A percentile compares a stretch with the other conserved stretches of the same genome.
Evolutionary conservation across 2,797 vertebrate genomes (phyloP).

Genomic region (Uromys caudimaculatus): DNA sequence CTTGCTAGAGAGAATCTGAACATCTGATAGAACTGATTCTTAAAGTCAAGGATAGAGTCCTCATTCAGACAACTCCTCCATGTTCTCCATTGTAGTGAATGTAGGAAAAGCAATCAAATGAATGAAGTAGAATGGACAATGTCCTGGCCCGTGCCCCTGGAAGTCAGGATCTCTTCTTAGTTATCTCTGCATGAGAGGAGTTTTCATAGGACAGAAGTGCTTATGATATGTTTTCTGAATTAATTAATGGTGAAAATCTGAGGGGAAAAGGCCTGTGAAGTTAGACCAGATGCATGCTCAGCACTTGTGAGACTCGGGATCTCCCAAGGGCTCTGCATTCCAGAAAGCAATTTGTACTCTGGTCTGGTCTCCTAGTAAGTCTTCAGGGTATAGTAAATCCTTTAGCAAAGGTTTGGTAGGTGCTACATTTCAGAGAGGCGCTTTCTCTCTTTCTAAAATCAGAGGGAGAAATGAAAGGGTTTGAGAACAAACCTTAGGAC

Average conservation of each 20-base stretch:
- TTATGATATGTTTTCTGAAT: constrained; percentile 45
- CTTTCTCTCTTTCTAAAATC: constrained; percentile 31
- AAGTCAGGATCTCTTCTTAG: not conserved
- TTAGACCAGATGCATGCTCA: not conserved
- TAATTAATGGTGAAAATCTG: not conserved
- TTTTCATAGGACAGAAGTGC: not conserved
- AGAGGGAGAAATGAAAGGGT: constrained; percentile 11
- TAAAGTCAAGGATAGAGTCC: not conserved
- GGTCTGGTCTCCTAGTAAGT: not conserved
- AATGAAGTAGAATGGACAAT: not conserved
- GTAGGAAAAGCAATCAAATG: not conserved
- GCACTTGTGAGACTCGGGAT: not conserved
- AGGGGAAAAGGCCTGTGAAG: not conserved
- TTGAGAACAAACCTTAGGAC: constrained; percentile 19
- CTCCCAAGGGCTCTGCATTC: constrained; percentile 3
- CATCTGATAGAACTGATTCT: not conserved
- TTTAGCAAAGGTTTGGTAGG: not conserved
- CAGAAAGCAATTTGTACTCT: not conserved
- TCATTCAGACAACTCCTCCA: not conserved
- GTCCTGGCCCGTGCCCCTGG: not conserved
- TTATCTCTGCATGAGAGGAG: not conserved
- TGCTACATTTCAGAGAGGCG: constrained; percentile 22
- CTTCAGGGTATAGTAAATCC: not conserved
- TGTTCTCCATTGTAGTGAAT: not conserved
- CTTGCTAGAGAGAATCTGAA: not conserved